Evolutionary conservation across 2,888 invertebrate species (phyloP), one percentile per base, ranked within the genome.

Genomic region (Eugnorisma glareosa): DNA sequence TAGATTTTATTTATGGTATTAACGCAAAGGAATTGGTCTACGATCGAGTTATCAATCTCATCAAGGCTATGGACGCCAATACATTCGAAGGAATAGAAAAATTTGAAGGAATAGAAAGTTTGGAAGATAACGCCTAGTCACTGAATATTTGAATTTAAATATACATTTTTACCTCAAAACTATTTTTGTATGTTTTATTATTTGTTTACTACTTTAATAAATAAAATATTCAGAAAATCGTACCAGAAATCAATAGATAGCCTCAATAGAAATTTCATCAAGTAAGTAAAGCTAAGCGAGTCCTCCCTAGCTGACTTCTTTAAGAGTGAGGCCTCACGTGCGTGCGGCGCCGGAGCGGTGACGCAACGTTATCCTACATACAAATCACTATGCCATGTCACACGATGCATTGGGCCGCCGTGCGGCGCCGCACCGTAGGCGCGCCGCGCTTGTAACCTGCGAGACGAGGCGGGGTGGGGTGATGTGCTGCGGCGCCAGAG

Each of bases 1-100:
- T 98, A 81, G 98, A 98, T 90, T 98, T 98, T 90, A 94, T 98
- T 83, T 98, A 97, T 97, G 98, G 97, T 21, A 97, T 97, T n/a
- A 97, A 98, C 90, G 97, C 97, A 0, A 97, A 95, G 72, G 94
- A 94, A 5, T 91, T 98, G 72, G 90, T 98, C 1, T 98, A 97
- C 88, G 94, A 97, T 73, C 95, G 97, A 82, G 92, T 97, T 51
- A 92, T 97, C 31, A 94, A 95, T 75, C 93, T 97, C 37, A 97
- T 98, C 92, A 94, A 82, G 72, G 73, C 92, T 21, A 93, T 94
- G 92, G 93, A 94, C 18, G 79, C 77, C 24, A 85, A 90, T 79
- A 84, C 80, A 37, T 82, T 86, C 24, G 76, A 75, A n/a, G 81
- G 74, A 77, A 35, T 64, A 43, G 24, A 67, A 67, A 48, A 18